phyloP scores from a whole-genome alignment of 1,140 invertebrate genomes.

The Sarcophaga bullata region DNA sequence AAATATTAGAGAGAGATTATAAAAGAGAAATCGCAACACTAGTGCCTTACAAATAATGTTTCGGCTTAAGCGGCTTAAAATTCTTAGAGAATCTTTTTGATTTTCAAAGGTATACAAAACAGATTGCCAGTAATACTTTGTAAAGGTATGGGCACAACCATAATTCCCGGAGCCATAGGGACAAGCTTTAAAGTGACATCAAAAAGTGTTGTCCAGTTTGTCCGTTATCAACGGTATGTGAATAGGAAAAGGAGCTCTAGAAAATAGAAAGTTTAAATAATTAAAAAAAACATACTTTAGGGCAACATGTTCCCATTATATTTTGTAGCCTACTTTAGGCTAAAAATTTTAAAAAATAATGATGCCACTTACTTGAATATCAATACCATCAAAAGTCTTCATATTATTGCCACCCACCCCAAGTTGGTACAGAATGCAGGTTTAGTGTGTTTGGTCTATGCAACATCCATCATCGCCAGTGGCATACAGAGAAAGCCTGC shows the following conservation, averaged over 20 bases:
- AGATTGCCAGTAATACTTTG: slow-evolving; percentile 75
- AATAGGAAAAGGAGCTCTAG: slow-evolving; percentile 74
- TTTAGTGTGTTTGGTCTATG: slow-evolving; percentile 55
- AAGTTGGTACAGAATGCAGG: slow-evolving; percentile 74
- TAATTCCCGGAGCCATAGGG: slow-evolving; percentile 64
- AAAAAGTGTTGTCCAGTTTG: slow-evolving; percentile 72
- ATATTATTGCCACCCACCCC: slow-evolving; percentile 84
- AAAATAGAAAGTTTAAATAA: slow-evolving; percentile 55
- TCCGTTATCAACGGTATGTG: slow-evolving; percentile 76
- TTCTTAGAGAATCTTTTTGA: too few relatives aligned
- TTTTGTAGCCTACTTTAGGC: background rate
- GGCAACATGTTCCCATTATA: background rate
- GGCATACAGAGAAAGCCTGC: slow-evolving; percentile 57
- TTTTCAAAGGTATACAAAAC: slow-evolving; percentile 73
- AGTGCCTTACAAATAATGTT: too few relatives aligned
- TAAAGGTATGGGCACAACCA: slow-evolving; percentile 71
- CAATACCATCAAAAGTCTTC: slow-evolving; percentile 84
- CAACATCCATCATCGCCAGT: slow-evolving; percentile 54
- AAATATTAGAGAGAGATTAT: too few relatives aligned
- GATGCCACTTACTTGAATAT: slow-evolving; percentile 57
- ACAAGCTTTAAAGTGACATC: slow-evolving; percentile 72
- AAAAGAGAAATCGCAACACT: too few relatives aligned
- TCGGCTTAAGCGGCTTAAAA: too few relatives aligned
- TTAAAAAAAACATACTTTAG: background rate
- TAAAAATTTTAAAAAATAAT: background rate